These are phyloP conservation scores for Platycheirus albimanus DNA, from an alignment of 2,888 invertebrate species.

Conservation along the genomic window DNA sequence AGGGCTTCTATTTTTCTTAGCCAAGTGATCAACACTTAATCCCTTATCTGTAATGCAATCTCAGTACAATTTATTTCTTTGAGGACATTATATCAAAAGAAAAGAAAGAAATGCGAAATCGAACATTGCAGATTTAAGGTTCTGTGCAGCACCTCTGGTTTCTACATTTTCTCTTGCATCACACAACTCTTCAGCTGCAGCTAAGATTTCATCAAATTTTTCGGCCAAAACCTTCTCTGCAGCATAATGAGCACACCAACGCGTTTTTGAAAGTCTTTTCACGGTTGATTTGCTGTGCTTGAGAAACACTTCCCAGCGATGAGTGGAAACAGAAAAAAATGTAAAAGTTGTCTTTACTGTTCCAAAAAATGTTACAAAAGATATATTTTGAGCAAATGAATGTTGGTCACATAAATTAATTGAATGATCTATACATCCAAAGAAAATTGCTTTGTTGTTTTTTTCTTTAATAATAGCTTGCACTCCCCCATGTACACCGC, in stretches of 20 bases:
- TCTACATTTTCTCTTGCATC: too few species aligned
- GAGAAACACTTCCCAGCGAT: conserved; percentile 7
- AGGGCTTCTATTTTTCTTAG: background rate
- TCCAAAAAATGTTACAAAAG: background rate
- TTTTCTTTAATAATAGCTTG: background rate
- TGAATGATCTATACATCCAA: too few species aligned
- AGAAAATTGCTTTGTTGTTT: background rate
- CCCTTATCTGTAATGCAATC: background rate
- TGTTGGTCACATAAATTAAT: too few species aligned
- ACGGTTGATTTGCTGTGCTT: too few species aligned
- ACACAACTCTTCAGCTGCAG: too few species aligned
- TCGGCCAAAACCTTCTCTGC: conserved; percentile 4
- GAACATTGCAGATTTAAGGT: too few species aligned
- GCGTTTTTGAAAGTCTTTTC: background rate
- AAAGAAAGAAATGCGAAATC: background rate
- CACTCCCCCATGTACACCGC: too few species aligned
- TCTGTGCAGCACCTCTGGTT: too few species aligned
- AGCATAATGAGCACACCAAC: conserved; percentile 1
- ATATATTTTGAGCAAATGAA: too few species aligned
- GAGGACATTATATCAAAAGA: background rate
- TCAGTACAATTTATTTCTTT: background rate
- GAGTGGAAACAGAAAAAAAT: conserved; percentile 1
- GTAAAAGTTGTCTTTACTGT: conserved; percentile 7
- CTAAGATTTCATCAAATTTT: background rate
- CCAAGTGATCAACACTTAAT: background rate